These are phyloP conservation scores for Phytoseiulus persimilis DNA, from an alignment of 2,888 invertebrate species.

Conservation along the genomic window DNA sequence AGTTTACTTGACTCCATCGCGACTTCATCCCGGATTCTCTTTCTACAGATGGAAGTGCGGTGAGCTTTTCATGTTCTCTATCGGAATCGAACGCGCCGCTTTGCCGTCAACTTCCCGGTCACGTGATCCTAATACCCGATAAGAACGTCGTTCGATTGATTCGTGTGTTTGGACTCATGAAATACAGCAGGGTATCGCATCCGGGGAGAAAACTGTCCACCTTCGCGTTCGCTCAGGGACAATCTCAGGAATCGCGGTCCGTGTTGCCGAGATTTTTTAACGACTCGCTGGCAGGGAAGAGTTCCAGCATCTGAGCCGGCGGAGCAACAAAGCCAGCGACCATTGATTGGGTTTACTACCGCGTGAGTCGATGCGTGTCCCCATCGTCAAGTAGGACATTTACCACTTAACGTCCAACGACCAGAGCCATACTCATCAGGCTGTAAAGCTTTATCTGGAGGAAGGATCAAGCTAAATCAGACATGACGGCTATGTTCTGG, in stretches of 20 bases:
- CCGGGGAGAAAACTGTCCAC: not conserved
- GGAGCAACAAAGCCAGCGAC: not conserved
- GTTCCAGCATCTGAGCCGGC: not conserved
- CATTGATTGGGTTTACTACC: slow-evolving; percentile 5
- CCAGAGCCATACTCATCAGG: not conserved
- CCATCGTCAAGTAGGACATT: not conserved
- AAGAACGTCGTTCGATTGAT: not conserved
- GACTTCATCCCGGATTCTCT: not conserved
- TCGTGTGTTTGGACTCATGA: not conserved
- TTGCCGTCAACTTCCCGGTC: not conserved
- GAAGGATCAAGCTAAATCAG: not conserved
- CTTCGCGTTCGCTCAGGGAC: not conserved
- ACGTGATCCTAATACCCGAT: not conserved
- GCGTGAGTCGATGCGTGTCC: not conserved
- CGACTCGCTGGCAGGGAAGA: not conserved
- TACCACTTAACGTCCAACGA: not conserved
- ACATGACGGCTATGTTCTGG: not conserved
- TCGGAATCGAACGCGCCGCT: not conserved
- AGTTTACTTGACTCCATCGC: not conserved
- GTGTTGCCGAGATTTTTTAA: not conserved
- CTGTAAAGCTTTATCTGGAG: not conserved
- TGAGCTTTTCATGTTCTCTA: not conserved
- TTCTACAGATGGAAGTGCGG: not conserved
- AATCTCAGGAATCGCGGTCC: not conserved
- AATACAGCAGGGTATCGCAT: not conserved